A percentile compares a stretch with the other conserved stretches of the same genome.
Conservation (phyloP, 1,140 invertebrate species). For the roundworm (Caenorhabditis elegans) region WBcel235 BX284603.4:5510001-5510500, state of each 20-base stretch:
- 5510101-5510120: background rate
- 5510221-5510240: background rate
- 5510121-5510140: background rate
- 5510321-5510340: constrained; percentile 19
- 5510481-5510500: background rate
- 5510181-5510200: background rate
- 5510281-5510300: background rate
- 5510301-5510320: background rate
- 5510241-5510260: background rate
- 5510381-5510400: constrained; percentile 9
- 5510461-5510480: constrained; percentile 4
- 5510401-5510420: background rate
- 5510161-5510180: constrained; percentile 10
- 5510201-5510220: background rate
- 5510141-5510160: constrained; percentile 20
- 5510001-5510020: no score
- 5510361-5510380: background rate
- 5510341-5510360: constrained; percentile 1
- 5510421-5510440: constrained; percentile 1
- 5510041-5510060: background rate
- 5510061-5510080: background rate
- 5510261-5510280: no score
- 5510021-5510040: no score
- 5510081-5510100: background rate
- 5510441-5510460: constrained; percentile 16